phyloP scores from a whole-genome alignment of 1,140 invertebrate species.

The Olivierus martensii region DNA sequence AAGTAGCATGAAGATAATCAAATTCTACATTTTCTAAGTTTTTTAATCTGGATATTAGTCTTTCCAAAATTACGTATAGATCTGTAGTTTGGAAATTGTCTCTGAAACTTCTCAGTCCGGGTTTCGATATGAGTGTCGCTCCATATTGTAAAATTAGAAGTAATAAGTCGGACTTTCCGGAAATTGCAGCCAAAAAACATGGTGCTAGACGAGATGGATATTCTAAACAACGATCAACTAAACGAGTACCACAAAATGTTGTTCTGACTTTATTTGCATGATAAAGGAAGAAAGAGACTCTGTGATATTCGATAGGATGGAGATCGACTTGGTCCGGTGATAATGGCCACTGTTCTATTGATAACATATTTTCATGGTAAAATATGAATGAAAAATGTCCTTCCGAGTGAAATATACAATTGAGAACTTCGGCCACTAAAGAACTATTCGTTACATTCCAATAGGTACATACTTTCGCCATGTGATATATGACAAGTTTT shows the following conservation, averaged over 20 bases:
- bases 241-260: not conserved
- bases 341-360: not conserved
- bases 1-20: not conserved
- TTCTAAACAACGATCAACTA: not conserved
- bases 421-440: not conserved
- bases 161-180: not conserved
- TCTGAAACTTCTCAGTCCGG: not conserved
- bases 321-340: not conserved
- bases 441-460: constrained; percentile 1
- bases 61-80: not conserved
- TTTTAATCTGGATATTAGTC: not conserved
- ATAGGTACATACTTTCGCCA: constrained; percentile 6
- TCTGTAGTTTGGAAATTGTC: constrained; percentile 2
- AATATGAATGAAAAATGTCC: constrained; percentile 7
- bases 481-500: too few species aligned
- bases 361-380: not conserved
- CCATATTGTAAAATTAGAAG: not conserved
- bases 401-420: constrained; percentile 3
- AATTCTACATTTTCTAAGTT: not conserved
- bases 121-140: not conserved
- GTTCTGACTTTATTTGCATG: constrained; percentile 3
- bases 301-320: not conserved
- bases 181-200: constrained; percentile 1
- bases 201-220: constrained; percentile 3
- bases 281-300: constrained; percentile 3